Percentiles rank a stretch among this genome's conserved stretches.
Evolutionary conservation across 2,113 vertebrate genomes (phyloP).

Genomic region (Castor canadensis): DNA sequence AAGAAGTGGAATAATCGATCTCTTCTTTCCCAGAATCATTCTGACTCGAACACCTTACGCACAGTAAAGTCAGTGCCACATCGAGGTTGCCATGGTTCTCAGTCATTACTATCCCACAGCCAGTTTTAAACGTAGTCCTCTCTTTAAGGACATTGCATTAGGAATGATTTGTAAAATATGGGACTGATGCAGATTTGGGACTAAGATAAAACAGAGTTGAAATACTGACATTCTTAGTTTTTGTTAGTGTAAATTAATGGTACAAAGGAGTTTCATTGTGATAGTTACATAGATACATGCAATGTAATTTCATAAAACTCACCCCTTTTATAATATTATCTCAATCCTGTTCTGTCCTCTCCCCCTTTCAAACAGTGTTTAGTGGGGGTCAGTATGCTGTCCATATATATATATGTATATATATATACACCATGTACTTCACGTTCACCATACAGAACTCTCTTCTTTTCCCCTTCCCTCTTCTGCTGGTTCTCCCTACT

Average conservation of each 20-base stretch:
- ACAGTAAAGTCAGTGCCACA: rapidly evolving
- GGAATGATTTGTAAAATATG: background rate
- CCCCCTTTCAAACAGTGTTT: no score
- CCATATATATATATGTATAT: no score
- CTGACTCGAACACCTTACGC: background rate
- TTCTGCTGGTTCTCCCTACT: no score
- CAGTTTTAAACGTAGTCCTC: background rate
- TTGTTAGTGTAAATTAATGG: background rate
- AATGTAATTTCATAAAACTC: no score
- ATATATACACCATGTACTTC: no score
- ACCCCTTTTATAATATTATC: no score
- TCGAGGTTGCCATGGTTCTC: rapidly evolving
- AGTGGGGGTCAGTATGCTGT: no score
- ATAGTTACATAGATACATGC: no score
- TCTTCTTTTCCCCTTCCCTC: no score
- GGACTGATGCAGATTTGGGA: background rate
- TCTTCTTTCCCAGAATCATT: background rate
- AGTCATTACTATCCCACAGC: background rate
- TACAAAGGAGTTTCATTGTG: background rate
- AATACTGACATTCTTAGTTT: background rate
- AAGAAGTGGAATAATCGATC: background rate
- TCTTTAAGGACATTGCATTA: no score
- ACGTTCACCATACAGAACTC: no score
- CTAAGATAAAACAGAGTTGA: background rate
- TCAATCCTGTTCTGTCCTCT: no score